Evolutionary conservation across 2,888 invertebrate genomes (phyloP).

Genomic region (Volucella inanis): DNA sequence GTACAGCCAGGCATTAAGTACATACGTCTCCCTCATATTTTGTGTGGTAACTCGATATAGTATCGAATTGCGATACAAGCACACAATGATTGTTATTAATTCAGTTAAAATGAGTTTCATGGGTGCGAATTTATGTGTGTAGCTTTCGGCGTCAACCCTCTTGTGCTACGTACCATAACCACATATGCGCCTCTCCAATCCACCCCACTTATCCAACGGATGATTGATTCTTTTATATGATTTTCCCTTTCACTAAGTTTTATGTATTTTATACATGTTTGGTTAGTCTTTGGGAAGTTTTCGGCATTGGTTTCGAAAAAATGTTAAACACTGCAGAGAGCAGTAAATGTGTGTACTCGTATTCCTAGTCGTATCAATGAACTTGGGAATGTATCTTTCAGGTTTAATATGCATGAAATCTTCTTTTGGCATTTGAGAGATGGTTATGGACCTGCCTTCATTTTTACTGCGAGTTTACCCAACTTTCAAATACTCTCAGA

Average conservation of each 20-base stretch:
- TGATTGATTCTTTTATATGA: slow-evolving; percentile 60
- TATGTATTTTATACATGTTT: slow-evolving; percentile 25
- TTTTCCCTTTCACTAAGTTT: slow-evolving; percentile 22
- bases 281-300: slow-evolving; percentile 4
- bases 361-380: too few relatives aligned
- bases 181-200: neutral
- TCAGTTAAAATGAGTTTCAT: slow-evolving; percentile 60
- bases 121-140: slow-evolving; percentile 27
- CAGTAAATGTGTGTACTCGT: neutral
- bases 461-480: neutral
- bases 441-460: neutral
- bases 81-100: slow-evolving; percentile 60
- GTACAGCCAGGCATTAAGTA: too few relatives aligned
- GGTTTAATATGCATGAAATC: slow-evolving; percentile 13
- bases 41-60: slow-evolving; percentile 55
- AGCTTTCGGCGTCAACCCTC: too few relatives aligned
- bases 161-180: too few relatives aligned
- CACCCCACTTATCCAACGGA: slow-evolving; percentile 16
- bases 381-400: neutral
- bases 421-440: neutral
- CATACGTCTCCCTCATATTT: slow-evolving; percentile 3
- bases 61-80: slow-evolving; percentile 55
- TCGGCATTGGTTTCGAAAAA: neutral
- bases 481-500: neutral
- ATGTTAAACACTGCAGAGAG: slow-evolving; percentile 18